These are phyloP conservation scores for Pseudoips prasinana DNA, from an alignment of 2,888 invertebrate genomes.

Conservation along the genomic window DNA sequence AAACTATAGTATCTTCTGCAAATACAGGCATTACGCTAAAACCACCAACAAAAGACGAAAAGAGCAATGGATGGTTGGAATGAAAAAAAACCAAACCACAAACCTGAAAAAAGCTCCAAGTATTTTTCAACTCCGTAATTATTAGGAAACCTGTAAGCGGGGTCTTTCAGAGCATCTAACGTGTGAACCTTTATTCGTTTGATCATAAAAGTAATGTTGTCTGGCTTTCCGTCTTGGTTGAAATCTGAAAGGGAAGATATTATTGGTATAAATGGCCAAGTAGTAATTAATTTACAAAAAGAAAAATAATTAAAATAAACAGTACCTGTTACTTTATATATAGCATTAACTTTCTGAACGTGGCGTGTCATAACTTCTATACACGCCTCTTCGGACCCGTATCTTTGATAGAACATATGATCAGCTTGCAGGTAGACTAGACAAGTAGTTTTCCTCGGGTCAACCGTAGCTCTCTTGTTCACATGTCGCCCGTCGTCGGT, in stretches of 20 bases:
- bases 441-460: slow-evolving; percentile 95
- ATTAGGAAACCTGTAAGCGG: slow-evolving; percentile 93
- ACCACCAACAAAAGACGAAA: slow-evolving; percentile 8
- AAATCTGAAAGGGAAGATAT: slow-evolving; percentile 85
- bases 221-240: slow-evolving; percentile 94
- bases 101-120: slow-evolving; percentile 97
- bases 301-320: slow-evolving; percentile 7
- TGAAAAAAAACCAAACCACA: too few relatives aligned
- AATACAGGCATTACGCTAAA: too few relatives aligned
- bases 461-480: slow-evolving; percentile 86
- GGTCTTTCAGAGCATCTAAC: slow-evolving; percentile 91
- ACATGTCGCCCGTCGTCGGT: slow-evolving; percentile 83
- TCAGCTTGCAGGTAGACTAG: slow-evolving; percentile 97
- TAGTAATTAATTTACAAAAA: not conserved
- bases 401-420: slow-evolving; percentile 97
- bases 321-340: slow-evolving; percentile 92
- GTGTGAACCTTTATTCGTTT: slow-evolving; percentile 97
- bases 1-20: too few relatives aligned
- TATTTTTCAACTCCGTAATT: slow-evolving; percentile 99
- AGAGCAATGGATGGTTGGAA: too few relatives aligned
- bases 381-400: slow-evolving; percentile 96
- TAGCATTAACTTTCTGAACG: slow-evolving; percentile 95
- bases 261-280: slow-evolving; percentile 5
- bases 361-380: slow-evolving; percentile 97
- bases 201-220: slow-evolving; percentile 97